Evolutionary conservation across 2,888 invertebrate species (phyloP), one percentile per base, ranked within the genome.

Genomic region (Scaeva pyrastri): DNA sequence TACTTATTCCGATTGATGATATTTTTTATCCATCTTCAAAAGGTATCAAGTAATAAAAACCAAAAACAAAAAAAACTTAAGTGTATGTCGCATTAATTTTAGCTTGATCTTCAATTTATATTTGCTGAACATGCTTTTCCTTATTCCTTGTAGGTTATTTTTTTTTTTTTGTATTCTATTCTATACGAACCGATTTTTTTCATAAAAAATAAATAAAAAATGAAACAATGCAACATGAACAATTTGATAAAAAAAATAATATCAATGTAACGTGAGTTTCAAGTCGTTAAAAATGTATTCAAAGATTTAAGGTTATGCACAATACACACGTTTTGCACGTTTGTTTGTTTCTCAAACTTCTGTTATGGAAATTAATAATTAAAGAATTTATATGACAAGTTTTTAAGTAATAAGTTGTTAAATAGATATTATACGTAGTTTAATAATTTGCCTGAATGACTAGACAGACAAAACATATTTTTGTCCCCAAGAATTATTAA

Each of bases 51-150:
- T 48, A 80, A 76, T 73, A 84, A 71, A 58, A 31, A 56, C 7
- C 16, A 21, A 21, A 10, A 52, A 12, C 11, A 52, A 14, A 55
- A 39, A 43, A 64, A 81, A 56, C 64, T 62, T 56, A 73, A 80
- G 76, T 68, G 85, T 72, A 71, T 85, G 64, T 81, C 76, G 60
- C 77, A 86, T 81, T 73, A 81, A 81, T 7, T 81, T 81, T 73
- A 62, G 68, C 56, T 73, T 31, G 36, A 48, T 64, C 56, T 68
- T 70, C 68, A 36, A 21, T 70, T 60, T 56, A 7, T 45, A 6
- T 64, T 75, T 72, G 45, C 41, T 76, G 19, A 21, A 19, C 31
- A 31, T 66, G 31, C 19, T 62, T 70, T 23, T 62, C 26, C 31
- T 79, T 72, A 62, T 41, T 23, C 11, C 55, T 58, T 66, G 43